Evolutionary conservation across 1,140 invertebrate species (phyloP), one percentile per base, ranked within the genome.

Genomic region (Lasaia peninsularis): DNA sequence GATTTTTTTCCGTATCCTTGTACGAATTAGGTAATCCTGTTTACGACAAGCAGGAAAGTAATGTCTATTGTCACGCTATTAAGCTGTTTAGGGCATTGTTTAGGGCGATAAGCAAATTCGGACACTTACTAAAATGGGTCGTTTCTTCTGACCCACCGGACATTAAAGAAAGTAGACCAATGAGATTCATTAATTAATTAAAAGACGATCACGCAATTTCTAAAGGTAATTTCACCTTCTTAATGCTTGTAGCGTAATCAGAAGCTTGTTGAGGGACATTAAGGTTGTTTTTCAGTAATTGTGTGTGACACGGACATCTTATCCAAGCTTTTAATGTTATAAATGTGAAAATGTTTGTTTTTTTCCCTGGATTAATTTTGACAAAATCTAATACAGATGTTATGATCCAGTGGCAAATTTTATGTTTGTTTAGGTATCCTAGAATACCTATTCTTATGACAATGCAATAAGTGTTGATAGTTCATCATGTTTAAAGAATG

Each of bases 131-230:
- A 48, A 48, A 48, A 48, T 48, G 21, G 44, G 44, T 48, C 44
- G 20, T 24, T 48, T 24, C 44, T 20, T 48, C n/a, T 48, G 44
- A 48, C 44, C 44, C 44, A 48, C 44, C 44, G 44, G 44, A 48
- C 44, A 48, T 48, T 48, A 48, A 48, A 48, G 44, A 48, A 48
- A 48, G 44, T 48, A 48, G 44, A 21, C 21, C 44, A 48, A 48
- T 48, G 44, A 48, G 44, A 48, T 48, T 48, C 44, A 48, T n/a
- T 18, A 48, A 48, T 48, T 48, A 48, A 48, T 48, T 48, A 48
- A 48, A 48, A 18, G 44, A 48, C 44, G 11, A 20, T 48, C 44
- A 48, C 44, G 44, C 44, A 48, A 21, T 11, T n/a, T 21, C 14
- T 28, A 44, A 10, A 9, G 37, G 44, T 48, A 48, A 48, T 48